Evolutionary conservation across 2,888 invertebrate genomes (phyloP).

Genomic region (Spialia ferax): DNA sequence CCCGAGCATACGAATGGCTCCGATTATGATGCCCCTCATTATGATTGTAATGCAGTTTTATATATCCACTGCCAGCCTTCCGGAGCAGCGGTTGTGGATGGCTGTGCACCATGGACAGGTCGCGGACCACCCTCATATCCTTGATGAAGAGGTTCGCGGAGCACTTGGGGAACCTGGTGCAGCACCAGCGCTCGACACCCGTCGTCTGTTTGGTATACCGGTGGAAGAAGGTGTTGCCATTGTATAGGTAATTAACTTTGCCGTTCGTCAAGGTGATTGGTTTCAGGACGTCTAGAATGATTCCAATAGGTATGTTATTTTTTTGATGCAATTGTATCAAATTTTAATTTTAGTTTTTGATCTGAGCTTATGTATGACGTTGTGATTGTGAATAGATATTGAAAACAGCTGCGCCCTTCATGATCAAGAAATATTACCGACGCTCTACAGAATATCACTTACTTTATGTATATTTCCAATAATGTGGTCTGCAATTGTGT

Average conservation of each 20-base stretch:
- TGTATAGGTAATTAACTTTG: constrained; percentile 35
- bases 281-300: not conserved
- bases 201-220: constrained; percentile 40
- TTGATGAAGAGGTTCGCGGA: not conserved
- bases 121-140: not conserved
- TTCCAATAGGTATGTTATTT: too few species aligned
- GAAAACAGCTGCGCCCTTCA: too few species aligned
- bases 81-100: not conserved
- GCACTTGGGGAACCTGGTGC: constrained; percentile 43
- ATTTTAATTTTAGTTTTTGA: too few species aligned
- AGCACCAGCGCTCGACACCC: constrained; percentile 43
- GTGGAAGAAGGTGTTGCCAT: constrained; percentile 42
- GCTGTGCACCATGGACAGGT: not conserved
- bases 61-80: not conserved
- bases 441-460: too few species aligned
- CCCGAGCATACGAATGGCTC: too few species aligned
- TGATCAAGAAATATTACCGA: too few species aligned
- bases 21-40: too few species aligned
- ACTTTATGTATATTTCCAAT: too few species aligned
- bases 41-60: not conserved
- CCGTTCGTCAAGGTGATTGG: not conserved
- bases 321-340: too few species aligned
- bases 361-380: too few species aligned
- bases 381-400: too few species aligned
- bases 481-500: too few species aligned